Base-by-base conservation (phyloP, 1,140 invertebrate genomes). In the Pseudobourletiella spinata region DNA sequence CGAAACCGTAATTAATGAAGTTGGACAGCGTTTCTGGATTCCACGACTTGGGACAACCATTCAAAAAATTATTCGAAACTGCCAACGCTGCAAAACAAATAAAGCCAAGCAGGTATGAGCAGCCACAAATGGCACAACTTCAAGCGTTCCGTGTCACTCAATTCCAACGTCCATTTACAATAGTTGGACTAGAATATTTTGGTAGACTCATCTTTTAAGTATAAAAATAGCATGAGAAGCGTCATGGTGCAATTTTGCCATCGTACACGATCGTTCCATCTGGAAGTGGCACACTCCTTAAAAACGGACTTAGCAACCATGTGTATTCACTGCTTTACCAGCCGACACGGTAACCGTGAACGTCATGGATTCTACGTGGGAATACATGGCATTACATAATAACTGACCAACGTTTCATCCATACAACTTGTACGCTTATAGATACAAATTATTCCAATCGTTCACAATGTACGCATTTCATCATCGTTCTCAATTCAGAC, bases 241-340 rank as follows among this genome's bases (percentile, higher is more conserved):
- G 66, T 11, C 73, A 62, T 18, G 61, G 71, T 15, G 61, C 50
- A 8, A n/a, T 72, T 4, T 71, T 72, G 71, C 30, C 20, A 62
- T 0, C 35, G 61, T 0, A 71, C 64, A 15, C 25, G 70, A 59
- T 70, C 72, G 1, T 59, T 74, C 3, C 71, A 74, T 59, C 22
- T 73, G 24, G 73, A 74, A 57, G 15, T 71, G 14, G 58, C 65
- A 0, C 30, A 39, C 11, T 48, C 44, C n/a, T 55, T 73, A 4
- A 50, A n/a, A 16, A 67, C 71, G 3, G 65, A 64, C 20, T 59
- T 52, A 3, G 65, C 64, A 25, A 57, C 72, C 26, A 64, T 65
- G 26, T 56, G 63, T 2, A 42, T 73, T 0, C 44, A 57, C 48
- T 26, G 70, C n/a, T 73, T 74, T 42, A 64, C 65, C 22, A 42